A percentile compares a stretch with the other conserved stretches of the same genome.
Evolutionary conservation across 2,888 invertebrate species (phyloP).

Genomic region (Dione vanillae): DNA sequence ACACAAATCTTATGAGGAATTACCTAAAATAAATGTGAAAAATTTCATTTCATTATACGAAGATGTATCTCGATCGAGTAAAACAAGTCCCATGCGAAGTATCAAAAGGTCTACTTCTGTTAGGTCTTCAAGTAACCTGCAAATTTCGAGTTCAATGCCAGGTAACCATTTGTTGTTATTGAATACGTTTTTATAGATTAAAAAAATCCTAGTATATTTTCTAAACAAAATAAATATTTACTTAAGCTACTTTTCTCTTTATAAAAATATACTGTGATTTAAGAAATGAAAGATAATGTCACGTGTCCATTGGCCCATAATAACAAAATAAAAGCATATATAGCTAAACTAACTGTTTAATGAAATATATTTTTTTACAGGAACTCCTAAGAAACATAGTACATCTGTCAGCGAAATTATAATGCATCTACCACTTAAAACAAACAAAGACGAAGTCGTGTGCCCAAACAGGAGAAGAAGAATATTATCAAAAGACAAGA

Average conservation of each 20-base stretch:
- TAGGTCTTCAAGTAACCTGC: slow-evolving; percentile 54
- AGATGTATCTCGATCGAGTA: slow-evolving; percentile 66
- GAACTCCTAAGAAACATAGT: slow-evolving; percentile 44
- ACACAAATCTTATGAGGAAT: slow-evolving; percentile 75
- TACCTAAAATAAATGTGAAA: slow-evolving; percentile 76
- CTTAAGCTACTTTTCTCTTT: no score
- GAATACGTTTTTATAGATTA: no score
- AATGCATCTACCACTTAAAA: slow-evolving; percentile 12
- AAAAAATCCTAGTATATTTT: no score
- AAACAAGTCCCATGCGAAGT: slow-evolving; percentile 37
- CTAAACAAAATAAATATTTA: no score
- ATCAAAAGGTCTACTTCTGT: slow-evolving; percentile 52
- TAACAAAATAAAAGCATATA: background rate
- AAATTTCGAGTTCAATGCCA: slow-evolving; percentile 63
- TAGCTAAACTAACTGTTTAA: background rate
- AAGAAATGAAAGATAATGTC: no score
- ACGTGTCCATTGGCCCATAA: background rate
- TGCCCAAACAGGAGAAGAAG: slow-evolving; percentile 14
- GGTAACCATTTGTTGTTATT: slow-evolving; percentile 53
- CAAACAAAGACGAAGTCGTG: slow-evolving; percentile 3
- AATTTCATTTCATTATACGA: slow-evolving; percentile 76
- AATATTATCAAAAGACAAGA: slow-evolving; percentile 48
- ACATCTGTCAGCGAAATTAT: slow-evolving; percentile 24
- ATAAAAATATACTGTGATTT: no score
- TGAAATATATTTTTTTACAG: slow-evolving; percentile 37